phyloP scores from a whole-genome alignment of 2,797 vertebrate species.

The Scomberomorus guttatus region DNA sequence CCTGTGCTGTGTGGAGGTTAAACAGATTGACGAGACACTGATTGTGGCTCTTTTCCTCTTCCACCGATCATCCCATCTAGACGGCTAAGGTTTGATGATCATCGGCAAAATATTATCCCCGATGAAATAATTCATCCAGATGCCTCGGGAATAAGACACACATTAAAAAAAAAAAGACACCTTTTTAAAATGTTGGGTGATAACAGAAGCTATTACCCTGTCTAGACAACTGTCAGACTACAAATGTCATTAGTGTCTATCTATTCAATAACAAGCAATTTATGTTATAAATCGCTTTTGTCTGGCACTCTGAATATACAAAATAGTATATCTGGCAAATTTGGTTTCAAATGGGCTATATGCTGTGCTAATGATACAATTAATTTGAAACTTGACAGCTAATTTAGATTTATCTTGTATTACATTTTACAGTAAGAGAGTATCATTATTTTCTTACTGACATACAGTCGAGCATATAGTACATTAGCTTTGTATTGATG shows the following conservation, averaged over 20 bases:
- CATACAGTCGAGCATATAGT: not conserved
- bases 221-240: slow-evolving; percentile 19
- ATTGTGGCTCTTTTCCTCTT: slow-evolving; percentile 23
- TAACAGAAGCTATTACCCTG: slow-evolving; percentile 37
- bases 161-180: slow-evolving; percentile 15
- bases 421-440: not conserved
- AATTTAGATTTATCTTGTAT: not conserved
- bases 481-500: not conserved
- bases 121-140: slow-evolving; percentile 35
- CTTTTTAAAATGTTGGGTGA: slow-evolving; percentile 26
- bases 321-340: not conserved
- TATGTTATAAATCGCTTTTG: not conserved
- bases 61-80: slow-evolving; percentile 25
- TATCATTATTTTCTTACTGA: not conserved
- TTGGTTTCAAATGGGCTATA: not conserved
- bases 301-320: slow-evolving; percentile 2
- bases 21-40: slow-evolving; percentile 52
- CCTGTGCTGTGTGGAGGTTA: slow-evolving; percentile 47
- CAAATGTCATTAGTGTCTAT: slow-evolving; percentile 13
- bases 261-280: slow-evolving; percentile 25
- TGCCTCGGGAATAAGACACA: slow-evolving; percentile 2
- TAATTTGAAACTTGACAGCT: not conserved
- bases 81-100: slow-evolving; percentile 24
- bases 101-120: slow-evolving; percentile 12
- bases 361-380: not conserved